These are phyloP conservation scores for Crotalus viridis DNA, from an alignment of 2,113 vertebrate genomes.

Conservation along the genomic window DNA sequence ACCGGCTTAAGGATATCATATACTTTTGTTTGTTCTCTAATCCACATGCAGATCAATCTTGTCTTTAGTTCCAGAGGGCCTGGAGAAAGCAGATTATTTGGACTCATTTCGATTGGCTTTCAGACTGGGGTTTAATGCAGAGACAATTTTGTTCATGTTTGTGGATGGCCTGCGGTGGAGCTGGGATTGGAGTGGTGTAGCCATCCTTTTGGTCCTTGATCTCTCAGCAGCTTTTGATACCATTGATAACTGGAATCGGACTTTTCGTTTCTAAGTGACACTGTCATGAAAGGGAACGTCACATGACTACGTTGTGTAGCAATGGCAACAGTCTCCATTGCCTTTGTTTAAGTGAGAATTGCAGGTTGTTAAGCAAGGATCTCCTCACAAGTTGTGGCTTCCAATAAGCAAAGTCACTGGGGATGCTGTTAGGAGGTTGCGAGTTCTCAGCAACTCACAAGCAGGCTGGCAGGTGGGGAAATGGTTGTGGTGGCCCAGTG, in stretches of 20 bases:
- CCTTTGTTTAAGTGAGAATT: neutral
- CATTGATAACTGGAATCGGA: neutral
- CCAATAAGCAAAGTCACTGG: neutral
- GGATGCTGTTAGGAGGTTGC: neutral
- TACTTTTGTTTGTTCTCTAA: too few relatives aligned
- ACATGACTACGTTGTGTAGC: neutral
- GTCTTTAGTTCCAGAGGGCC: neutral
- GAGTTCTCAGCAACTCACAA: neutral
- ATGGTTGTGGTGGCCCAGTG: neutral
- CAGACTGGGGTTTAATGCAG: neutral
- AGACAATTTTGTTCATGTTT: neutral
- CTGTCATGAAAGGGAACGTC: neutral
- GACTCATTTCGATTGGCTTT: neutral
- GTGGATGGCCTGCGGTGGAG: neutral
- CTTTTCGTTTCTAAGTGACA: neutral
- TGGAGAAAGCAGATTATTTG: neutral
- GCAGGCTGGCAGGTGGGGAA: neutral
- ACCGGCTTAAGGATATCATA: too few relatives aligned
- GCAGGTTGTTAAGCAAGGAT: neutral
- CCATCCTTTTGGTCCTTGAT: neutral
- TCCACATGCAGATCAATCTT: too few relatives aligned
- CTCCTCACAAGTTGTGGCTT: neutral
- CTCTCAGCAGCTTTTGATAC: neutral
- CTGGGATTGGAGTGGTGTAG: neutral
- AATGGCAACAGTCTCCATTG: neutral